Evolutionary conservation across 2,888 invertebrate species (phyloP), one percentile per base, ranked within the genome.

Genomic region (Lymantria monacha): DNA sequence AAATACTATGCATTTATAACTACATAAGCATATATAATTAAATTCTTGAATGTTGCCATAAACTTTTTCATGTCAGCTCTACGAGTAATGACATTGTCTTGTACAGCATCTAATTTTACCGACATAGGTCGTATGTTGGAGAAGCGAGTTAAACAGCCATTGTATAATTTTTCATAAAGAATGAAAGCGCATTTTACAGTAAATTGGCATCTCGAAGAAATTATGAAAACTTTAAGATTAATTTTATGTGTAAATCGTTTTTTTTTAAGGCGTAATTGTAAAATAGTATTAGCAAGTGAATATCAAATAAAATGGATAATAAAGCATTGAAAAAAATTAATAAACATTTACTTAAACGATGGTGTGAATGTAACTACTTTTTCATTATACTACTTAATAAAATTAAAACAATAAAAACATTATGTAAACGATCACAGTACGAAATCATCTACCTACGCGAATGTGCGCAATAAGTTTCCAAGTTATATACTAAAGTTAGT

Each of bases 401-500:
- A 69, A 68, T 58, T 70, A 64, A 69, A 67, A 63, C 53, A 61
- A 58, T 60, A 59, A 56, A n/a, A 61, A 73, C 64, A 68, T 78
- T 78, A 81, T 78, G 82, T 74, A 77, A 85, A 83, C 80, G 86
- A 89, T 88, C 88, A 88, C 87, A 89, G 85, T 87, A 87, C 81
- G 81, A 84, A 83, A 85, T 81, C 78, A 81, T 83, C 83, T 86
- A 88, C 76, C 83, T 89, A 88, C 85, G 87, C 88, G 84, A 86
- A 82, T 90, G 90, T 90, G 90, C 90, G 90, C 74, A 83, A 85
- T 75, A 82, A 79, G 77, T 82, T 84, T 76, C 71, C 70, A 78
- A 81, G 75, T 80, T 79, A 68, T 59, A 69, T 59, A 65, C 63
- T 56, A 51, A 68, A 59, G 68, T 64, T 59, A 66, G 49, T 50